Conservation (phyloP, 2,113 vertebrate genomes). For the Phaetusa simplex region DNA sequence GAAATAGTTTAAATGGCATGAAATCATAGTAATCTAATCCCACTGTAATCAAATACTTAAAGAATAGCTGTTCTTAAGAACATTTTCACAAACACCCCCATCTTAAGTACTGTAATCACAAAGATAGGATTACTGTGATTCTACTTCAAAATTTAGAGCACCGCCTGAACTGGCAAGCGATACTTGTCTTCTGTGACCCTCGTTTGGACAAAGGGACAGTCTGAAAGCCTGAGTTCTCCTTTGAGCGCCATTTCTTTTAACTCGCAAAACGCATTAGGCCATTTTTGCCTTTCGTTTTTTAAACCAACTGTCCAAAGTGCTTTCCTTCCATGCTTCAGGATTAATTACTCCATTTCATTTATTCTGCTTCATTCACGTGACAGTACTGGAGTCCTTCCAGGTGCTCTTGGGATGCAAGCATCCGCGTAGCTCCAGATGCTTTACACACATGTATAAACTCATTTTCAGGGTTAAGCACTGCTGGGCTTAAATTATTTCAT, state of each 20-base stretch:
- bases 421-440: not conserved
- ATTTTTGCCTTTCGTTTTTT: not conserved
- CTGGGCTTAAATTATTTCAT: not conserved
- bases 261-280: not conserved
- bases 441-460: not conserved
- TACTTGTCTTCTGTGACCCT: not conserved
- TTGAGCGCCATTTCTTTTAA: not conserved
- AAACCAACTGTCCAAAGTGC: not conserved
- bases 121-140: constrained; percentile 23
- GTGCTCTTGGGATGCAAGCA: not conserved
- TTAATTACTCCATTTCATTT: not conserved
- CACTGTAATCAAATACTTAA: not conserved
- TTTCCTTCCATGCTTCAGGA: not conserved
- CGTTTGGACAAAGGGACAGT: not conserved
- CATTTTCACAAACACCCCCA: not conserved
- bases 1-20: constrained; percentile 15
- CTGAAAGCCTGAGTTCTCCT: not conserved
- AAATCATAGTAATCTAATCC: constrained; percentile 22
- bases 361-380: not conserved
- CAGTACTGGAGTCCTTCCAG: not conserved
- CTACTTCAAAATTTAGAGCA: not conserved
- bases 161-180: not conserved
- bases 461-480: not conserved
- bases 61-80: constrained; percentile 11
- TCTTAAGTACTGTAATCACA: constrained; percentile 1